phyloP scores from a whole-genome alignment of 2,797 vertebrate genomes.

The Acanthiza pusilla region DNA sequence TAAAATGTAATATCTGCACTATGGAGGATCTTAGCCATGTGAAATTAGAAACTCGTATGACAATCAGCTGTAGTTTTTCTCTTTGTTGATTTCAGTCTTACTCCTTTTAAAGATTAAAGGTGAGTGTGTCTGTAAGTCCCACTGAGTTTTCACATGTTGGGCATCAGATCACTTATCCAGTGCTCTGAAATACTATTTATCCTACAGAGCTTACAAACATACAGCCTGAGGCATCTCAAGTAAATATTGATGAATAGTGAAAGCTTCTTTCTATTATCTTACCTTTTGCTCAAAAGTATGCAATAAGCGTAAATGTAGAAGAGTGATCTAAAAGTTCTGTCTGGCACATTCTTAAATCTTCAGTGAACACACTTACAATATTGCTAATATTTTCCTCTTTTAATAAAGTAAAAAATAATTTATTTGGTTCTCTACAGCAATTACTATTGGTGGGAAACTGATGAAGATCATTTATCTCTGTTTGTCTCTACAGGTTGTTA shows the following conservation, averaged over 20 bases:
- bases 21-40: background rate
- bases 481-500: background rate
- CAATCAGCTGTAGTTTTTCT: background rate
- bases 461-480: background rate
- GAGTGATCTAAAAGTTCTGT: background rate
- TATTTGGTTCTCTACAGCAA: background rate
- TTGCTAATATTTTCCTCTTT: background rate
- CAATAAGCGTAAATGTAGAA: background rate
- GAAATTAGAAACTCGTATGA: background rate
- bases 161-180: background rate
- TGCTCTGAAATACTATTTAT: background rate
- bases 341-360: background rate
- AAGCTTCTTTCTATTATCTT: background rate
- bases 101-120: background rate
- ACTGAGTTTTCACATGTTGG: background rate
- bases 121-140: background rate
- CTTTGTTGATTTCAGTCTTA: background rate
- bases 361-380: background rate
- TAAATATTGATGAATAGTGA: background rate
- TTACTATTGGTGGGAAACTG: background rate
- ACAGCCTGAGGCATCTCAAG: background rate
- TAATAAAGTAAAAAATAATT: background rate
- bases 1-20: background rate
- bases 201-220: background rate
- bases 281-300: background rate